These are phyloP conservation scores for Simalia tracyae DNA, from an alignment of 2,797 vertebrate genomes.

Conservation along the genomic window DNA sequence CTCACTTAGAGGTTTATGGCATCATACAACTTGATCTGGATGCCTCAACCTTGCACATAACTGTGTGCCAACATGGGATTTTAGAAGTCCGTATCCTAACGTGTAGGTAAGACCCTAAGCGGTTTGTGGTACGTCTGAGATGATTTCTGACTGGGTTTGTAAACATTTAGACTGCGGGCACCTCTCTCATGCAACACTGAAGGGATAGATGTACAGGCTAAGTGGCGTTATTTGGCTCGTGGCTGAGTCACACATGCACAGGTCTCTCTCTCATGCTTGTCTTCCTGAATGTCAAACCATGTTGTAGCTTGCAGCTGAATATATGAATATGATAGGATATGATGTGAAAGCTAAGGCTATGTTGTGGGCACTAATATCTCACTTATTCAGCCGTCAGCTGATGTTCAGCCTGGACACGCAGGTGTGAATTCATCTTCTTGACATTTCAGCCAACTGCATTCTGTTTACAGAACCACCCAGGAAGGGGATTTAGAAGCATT, in stretches of 20 bases:
- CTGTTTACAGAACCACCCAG: neutral
- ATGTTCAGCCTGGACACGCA: neutral
- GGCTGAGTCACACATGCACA: neutral
- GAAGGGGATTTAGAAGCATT: neutral
- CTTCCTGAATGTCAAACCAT: neutral
- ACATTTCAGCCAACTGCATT: neutral
- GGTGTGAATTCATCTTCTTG: neutral
- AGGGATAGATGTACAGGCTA: neutral
- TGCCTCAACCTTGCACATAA: neutral
- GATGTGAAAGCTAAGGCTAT: neutral
- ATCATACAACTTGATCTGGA: neutral
- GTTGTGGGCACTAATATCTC: neutral
- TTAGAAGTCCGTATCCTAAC: neutral
- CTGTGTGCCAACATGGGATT: neutral
- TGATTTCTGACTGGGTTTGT: neutral
- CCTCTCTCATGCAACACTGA: neutral
- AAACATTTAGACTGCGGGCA: neutral
- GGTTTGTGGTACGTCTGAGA: neutral
- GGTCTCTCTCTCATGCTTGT: neutral
- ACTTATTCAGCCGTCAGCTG: neutral
- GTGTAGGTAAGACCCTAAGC: too few relatives aligned
- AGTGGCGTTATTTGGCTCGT: neutral
- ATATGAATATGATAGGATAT: neutral
- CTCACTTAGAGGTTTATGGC: neutral
- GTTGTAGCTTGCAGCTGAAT: neutral